phyloP scores from a whole-genome alignment of 2,113 vertebrate species.

The Pholis gunnellus region DNA sequence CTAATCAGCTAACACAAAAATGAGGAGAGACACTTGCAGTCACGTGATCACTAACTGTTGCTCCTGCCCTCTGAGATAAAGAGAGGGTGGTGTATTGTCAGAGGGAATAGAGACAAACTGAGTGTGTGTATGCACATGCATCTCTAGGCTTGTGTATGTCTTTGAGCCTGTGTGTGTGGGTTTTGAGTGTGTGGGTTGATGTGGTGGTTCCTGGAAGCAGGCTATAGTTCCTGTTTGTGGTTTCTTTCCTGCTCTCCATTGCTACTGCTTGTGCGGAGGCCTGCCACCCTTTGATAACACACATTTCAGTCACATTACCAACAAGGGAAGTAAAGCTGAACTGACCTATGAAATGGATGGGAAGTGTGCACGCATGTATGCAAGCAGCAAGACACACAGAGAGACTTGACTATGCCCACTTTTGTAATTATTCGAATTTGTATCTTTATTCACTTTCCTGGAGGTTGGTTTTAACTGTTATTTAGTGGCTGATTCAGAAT shows the following conservation, averaged over 20 bases:
- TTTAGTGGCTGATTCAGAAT: slow-evolving; percentile 29
- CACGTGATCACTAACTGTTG: slow-evolving; percentile 74
- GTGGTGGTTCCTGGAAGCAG: slow-evolving; percentile 51
- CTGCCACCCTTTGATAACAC: slow-evolving; percentile 66
- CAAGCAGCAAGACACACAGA: background rate
- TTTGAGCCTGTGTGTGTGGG: background rate
- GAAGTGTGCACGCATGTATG: background rate
- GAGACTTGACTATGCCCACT: background rate
- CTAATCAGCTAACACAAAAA: background rate
- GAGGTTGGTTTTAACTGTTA: slow-evolving; percentile 18
- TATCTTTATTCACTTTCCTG: slow-evolving; percentile 28
- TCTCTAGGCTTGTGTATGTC: background rate
- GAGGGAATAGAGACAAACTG: background rate
- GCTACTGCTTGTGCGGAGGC: slow-evolving; percentile 25
- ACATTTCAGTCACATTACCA: slow-evolving; percentile 52
- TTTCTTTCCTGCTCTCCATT: slow-evolving; percentile 40
- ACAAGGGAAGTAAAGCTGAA: slow-evolving; percentile 41
- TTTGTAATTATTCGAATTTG: slow-evolving; percentile 35
- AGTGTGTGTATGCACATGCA: slow-evolving; percentile 6
- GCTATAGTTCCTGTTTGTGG: slow-evolving; percentile 56
- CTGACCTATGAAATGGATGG: slow-evolving; percentile 23
- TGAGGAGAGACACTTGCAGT: slow-evolving; percentile 2
- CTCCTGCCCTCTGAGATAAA: slow-evolving; percentile 60
- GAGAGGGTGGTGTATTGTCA: slow-evolving; percentile 13
- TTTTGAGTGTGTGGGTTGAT: slow-evolving; percentile 1